A percentile compares a stretch with the other conserved stretches of the same genome.
phyloP scores from a whole-genome alignment of 2,113 vertebrate species.

The Elgaria multicarinata region DNA sequence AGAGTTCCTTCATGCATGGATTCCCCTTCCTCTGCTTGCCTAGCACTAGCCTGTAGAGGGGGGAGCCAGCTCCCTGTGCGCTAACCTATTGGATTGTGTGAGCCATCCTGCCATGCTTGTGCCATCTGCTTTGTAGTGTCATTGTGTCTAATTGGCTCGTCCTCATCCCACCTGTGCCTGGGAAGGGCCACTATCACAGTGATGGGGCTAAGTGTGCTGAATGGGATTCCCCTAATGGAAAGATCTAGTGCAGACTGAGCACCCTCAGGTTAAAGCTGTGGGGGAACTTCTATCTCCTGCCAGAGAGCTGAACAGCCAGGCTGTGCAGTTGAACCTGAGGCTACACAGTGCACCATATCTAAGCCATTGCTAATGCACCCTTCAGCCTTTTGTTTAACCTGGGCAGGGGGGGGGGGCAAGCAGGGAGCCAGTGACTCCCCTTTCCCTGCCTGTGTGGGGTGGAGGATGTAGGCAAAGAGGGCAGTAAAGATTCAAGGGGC shows the following conservation, averaged over 20 bases:
- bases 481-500: slow-evolving; percentile 26
- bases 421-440: neutral
- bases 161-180: slow-evolving; percentile 12
- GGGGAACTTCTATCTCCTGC: neutral
- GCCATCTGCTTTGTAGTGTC: slow-evolving; percentile 3
- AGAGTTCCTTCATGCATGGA: slow-evolving; percentile 12
- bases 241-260: neutral
- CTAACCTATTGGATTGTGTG: neutral
- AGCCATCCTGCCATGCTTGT: neutral
- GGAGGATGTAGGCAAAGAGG: neutral
- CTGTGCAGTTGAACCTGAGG: neutral
- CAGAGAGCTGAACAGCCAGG: neutral
- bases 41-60: neutral
- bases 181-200: neutral
- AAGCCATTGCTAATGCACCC: slow-evolving; percentile 4
- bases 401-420: too few relatives aligned
- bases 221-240: neutral
- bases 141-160: neutral
- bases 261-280: neutral
- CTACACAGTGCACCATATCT: neutral
- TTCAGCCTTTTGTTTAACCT: neutral
- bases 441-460: slow-evolving; percentile 11
- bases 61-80: neutral
- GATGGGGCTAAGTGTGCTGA: neutral
- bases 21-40: slow-evolving; percentile 1